These are phyloP conservation scores for Lanistes nyassanus DNA, from an alignment of 1,140 invertebrate species.

Conservation along the genomic window DNA sequence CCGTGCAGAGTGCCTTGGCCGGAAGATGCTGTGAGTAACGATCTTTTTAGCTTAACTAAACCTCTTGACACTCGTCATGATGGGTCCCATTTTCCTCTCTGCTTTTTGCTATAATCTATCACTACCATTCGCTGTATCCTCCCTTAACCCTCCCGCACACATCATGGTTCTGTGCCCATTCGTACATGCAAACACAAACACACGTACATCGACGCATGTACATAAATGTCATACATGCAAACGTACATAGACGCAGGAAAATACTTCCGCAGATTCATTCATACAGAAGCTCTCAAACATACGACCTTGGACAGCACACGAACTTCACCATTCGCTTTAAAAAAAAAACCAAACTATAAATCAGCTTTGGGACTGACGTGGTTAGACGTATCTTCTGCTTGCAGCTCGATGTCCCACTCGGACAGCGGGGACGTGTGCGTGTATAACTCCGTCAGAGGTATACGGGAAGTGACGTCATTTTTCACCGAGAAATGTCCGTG, in stretches of 20 bases:
- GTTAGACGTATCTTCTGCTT: neutral
- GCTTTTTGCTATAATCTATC: neutral
- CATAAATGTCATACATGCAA: neutral
- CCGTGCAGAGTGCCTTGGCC: neutral
- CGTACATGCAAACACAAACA: neutral
- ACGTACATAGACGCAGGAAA: neutral
- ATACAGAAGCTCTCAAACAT: neutral
- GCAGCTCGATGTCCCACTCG: neutral
- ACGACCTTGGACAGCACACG: neutral
- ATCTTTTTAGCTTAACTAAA: neutral
- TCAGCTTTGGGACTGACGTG: neutral
- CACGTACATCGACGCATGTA: neutral
- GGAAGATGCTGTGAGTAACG: neutral
- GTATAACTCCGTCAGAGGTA: conserved; percentile 13
- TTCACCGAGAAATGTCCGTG: conserved; percentile 30
- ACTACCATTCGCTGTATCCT: neutral
- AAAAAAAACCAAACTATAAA: neutral
- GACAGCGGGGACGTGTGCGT: neutral
- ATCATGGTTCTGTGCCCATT: neutral
- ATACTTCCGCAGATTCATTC: neutral
- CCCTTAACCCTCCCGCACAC: neutral
- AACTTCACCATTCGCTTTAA: neutral
- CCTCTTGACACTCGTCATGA: neutral
- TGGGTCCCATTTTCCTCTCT: neutral
- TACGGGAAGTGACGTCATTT: conserved; percentile 23